Evolutionary conservation across 2,888 invertebrate genomes (phyloP).

Genomic region (Cyaniris semiargus): DNA sequence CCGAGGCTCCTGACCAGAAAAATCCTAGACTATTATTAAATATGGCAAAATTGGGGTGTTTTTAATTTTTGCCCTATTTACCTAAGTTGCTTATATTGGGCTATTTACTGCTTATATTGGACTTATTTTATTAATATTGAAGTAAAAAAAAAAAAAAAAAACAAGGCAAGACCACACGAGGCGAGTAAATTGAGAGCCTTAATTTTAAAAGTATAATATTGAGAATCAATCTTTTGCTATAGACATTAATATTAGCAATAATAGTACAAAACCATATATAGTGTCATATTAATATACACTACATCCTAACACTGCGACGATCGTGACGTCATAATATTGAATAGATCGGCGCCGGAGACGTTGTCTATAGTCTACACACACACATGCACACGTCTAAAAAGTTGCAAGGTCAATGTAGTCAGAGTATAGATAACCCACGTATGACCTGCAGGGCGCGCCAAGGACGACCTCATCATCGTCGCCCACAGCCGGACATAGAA

Average conservation of each 20-base stretch:
- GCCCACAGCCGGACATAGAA: background rate
- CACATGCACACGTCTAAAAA: background rate
- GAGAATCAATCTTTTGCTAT: no score
- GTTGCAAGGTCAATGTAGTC: slow-evolving; percentile 13
- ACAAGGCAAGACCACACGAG: no score
- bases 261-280: background rate
- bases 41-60: background rate
- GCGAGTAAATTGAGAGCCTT: no score
- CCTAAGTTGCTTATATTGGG: background rate
- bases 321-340: background rate
- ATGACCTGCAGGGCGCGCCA: slow-evolving; percentile 20
- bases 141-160: no score
- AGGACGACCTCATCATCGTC: slow-evolving; percentile 13
- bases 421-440: slow-evolving; percentile 13
- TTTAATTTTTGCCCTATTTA: background rate
- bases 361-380: background rate
- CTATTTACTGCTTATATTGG: no score
- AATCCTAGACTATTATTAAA: slow-evolving; percentile 12
- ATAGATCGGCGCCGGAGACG: background rate
- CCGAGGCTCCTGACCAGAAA: background rate
- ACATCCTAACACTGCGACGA: background rate
- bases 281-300: background rate
- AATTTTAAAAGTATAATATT: no score
- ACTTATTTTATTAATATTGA: no score
- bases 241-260: no score